Evolutionary conservation across 53 echinoderm and acorn worm species (phyloP).

Genomic region (Crossaster papposus): DNA sequence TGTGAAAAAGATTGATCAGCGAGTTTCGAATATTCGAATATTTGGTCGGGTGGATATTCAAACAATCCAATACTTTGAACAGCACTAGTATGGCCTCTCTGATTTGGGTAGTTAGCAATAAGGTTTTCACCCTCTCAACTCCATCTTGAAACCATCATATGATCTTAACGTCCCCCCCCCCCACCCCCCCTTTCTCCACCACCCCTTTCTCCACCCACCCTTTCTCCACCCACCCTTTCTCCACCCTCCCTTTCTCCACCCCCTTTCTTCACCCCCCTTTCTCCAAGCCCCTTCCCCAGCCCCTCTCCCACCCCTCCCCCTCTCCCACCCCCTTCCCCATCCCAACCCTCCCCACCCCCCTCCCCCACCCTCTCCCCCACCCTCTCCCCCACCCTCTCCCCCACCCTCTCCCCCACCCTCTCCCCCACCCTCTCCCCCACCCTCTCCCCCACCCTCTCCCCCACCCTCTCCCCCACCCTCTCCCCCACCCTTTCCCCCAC

Average conservation of each 20-base stretch:
- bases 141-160: neutral
- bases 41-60: too few species aligned
- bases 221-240: neutral
- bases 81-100: neutral
- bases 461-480: neutral
- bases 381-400: neutral
- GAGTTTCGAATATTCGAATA: too few species aligned
- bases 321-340: neutral
- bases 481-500: neutral
- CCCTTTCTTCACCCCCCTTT: neutral
- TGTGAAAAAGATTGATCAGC: too few species aligned
- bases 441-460: neutral
- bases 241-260: neutral
- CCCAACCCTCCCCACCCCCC: conserved; percentile 6
- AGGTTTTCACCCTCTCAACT: neutral
- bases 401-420: neutral
- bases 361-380: neutral
- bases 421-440: neutral
- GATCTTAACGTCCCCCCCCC: neutral
- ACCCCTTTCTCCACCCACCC: neutral
- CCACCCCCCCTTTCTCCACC: neutral
- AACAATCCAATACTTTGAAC: neutral
- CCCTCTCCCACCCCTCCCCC: neutral
- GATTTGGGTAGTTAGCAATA: neutral
- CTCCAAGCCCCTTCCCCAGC: conserved; percentile 8